Evolutionary conservation across 1,140 invertebrate species (phyloP).

Genomic region (Bombus sibiricus): DNA sequence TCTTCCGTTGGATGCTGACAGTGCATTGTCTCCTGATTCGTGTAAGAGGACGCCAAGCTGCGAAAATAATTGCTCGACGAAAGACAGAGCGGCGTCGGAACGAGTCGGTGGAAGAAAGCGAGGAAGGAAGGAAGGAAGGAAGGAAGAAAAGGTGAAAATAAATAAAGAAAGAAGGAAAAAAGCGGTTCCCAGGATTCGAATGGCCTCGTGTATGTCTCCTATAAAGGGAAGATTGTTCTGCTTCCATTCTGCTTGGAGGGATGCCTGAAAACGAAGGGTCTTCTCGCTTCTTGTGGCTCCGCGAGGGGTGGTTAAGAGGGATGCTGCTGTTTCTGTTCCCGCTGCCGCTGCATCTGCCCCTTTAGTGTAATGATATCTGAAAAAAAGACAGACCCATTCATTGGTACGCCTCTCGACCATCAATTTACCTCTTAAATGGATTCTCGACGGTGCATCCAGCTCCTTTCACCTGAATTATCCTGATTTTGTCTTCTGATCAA

Average conservation of each 20-base stretch:
- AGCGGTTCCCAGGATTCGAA: conserved; percentile 81
- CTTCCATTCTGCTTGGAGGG: conserved; percentile 67
- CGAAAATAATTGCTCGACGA: conserved; percentile 78
- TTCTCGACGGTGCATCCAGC: conserved; percentile 26
- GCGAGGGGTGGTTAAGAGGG: conserved; percentile 62
- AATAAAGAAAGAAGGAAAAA: conserved; percentile 60
- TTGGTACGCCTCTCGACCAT: conserved; percentile 67
- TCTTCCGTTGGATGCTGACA: conserved; percentile 28
- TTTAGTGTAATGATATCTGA: conserved; percentile 73
- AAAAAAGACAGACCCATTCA: conserved; percentile 66
- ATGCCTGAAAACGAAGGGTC: conserved; percentile 68
- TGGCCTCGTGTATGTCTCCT: conserved; percentile 77
- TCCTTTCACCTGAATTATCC: background rate
- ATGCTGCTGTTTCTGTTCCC: conserved; percentile 67
- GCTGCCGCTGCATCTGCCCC: conserved; percentile 69
- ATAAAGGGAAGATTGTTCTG: conserved; percentile 79
- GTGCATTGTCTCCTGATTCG: conserved; percentile 49
- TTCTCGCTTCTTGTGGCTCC: conserved; percentile 53
- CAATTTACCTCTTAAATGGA: conserved; percentile 75
- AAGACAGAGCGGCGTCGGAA: conserved; percentile 65
- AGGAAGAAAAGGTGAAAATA: conserved; percentile 50
- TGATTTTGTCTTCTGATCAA: background rate
- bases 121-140: conserved; percentile 32
- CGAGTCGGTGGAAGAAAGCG: conserved; percentile 30
- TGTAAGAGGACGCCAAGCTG: conserved; percentile 70